A percentile compares a stretch with the other conserved stretches of the same genome.
Evolutionary conservation across 2,888 invertebrate genomes (phyloP).

Genomic region (Mythimna impura): DNA sequence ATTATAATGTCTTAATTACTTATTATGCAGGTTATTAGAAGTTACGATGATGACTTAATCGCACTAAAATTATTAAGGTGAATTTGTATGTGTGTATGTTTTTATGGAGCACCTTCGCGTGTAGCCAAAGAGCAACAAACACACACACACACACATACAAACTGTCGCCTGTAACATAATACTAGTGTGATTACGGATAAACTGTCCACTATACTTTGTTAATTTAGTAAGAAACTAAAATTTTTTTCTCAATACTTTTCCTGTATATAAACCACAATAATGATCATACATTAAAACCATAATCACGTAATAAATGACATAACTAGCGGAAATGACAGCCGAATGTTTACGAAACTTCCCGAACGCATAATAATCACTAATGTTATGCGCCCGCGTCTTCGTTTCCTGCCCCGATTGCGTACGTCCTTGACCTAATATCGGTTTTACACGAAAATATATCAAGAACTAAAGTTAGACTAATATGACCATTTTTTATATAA

Average conservation of each 20-base stretch:
- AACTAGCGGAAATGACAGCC: conserved; percentile 43
- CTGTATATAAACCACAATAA: conserved; percentile 8
- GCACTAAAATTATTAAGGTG: no score
- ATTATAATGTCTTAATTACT: conserved; percentile 13
- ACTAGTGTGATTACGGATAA: no score
- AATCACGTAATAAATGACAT: conserved; percentile 40
- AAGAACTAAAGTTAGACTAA: neutral
- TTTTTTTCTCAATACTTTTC: conserved; percentile 3
- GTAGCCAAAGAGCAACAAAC: no score
- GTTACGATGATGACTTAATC: neutral
- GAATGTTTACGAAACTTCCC: conserved; percentile 55
- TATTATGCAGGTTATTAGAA: no score
- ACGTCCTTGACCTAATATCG: conserved; percentile 58
- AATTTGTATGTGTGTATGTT: no score
- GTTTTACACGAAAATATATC: conserved; percentile 47
- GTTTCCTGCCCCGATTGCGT: conserved; percentile 46
- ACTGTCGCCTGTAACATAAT: no score
- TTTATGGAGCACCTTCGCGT: no score
- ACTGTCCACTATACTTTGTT: no score
- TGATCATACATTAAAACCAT: conserved; percentile 8
- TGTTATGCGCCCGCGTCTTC: conserved; percentile 47
- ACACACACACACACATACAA: no score
- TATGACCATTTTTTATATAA: neutral
- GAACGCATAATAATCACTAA: conserved; percentile 52
- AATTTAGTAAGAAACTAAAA: no score